Conservation (phyloP, 2,113 vertebrate genomes). For the Epinephelus moara region DNA sequence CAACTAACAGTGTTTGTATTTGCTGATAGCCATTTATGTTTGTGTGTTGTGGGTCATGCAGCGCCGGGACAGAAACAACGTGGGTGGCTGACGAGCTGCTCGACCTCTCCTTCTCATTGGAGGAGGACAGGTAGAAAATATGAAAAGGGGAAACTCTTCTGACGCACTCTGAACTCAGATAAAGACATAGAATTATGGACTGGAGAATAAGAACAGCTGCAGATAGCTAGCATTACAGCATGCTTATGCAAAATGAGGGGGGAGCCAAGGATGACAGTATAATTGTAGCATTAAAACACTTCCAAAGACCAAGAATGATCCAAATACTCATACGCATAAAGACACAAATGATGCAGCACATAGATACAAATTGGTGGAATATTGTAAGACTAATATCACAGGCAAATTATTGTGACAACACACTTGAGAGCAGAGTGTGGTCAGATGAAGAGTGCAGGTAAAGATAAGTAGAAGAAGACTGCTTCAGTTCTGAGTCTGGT, state of each 20-base stretch:
- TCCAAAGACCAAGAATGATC: not conserved
- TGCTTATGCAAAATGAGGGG: not conserved
- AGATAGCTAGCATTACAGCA: no score
- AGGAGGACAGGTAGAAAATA: constrained; percentile 78
- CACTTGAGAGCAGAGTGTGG: constrained; percentile 59
- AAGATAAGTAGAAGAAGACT: constrained; percentile 16
- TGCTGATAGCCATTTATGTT: constrained; percentile 55
- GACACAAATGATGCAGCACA: constrained; percentile 1
- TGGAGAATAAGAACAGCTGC: not conserved
- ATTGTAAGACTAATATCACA: not conserved
- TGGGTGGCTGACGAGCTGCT: constrained; percentile 79
- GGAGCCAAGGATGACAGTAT: not conserved
- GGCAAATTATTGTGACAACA: not conserved
- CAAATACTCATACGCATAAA: not conserved
- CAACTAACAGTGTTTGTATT: constrained; percentile 39
- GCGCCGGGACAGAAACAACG: constrained; percentile 48
- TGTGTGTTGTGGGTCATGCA: constrained; percentile 72
- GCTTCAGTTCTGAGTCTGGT: constrained; percentile 29
- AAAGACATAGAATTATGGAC: not conserved
- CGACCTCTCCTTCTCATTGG: constrained; percentile 80
- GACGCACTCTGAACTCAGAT: constrained; percentile 56
- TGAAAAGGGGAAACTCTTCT: constrained; percentile 33
- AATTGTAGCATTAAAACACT: not conserved
- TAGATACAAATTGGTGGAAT: not conserved
- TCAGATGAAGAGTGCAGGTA: constrained; percentile 49